These are phyloP conservation scores for Ceraclea dissimilis DNA, from an alignment of 2,888 invertebrate species.

Conservation along the genomic window DNA sequence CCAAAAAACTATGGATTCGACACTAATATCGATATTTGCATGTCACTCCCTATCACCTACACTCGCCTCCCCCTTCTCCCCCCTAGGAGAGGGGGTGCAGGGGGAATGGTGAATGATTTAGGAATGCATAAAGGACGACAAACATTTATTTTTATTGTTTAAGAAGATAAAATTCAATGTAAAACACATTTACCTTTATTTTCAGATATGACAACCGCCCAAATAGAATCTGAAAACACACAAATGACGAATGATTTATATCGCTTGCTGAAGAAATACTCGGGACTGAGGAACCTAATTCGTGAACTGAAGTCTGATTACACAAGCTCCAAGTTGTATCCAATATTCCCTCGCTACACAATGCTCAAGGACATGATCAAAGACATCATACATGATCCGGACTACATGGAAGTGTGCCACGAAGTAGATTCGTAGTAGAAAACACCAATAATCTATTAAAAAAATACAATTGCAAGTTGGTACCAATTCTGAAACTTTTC, in stretches of 20 bases:
- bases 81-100: too few relatives aligned
- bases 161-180: too few relatives aligned
- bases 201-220: constrained; percentile 83
- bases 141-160: too few relatives aligned
- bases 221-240: constrained; percentile 88
- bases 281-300: constrained; percentile 80
- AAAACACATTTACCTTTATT: not conserved
- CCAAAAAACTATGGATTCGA: too few relatives aligned
- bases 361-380: constrained; percentile 97
- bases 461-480: too few relatives aligned
- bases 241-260: constrained; percentile 92
- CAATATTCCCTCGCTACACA: constrained; percentile 89
- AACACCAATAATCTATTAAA: not conserved
- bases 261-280: constrained; percentile 85
- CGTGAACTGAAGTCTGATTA: constrained; percentile 86
- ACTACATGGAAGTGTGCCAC: constrained; percentile 94
- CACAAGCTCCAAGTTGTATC: constrained; percentile 85
- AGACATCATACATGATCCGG: constrained; percentile 90
- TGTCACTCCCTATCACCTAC: too few relatives aligned
- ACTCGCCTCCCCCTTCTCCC: too few relatives aligned
- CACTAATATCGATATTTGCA: too few relatives aligned
- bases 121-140: too few relatives aligned
- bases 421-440: constrained; percentile 67
- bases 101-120: too few relatives aligned
- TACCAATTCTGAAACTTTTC: too few relatives aligned